Percentiles rank a stretch among this genome's conserved stretches.
Evolutionary conservation across 2,888 invertebrate genomes (phyloP).

Genomic region (Pammene aurita): DNA sequence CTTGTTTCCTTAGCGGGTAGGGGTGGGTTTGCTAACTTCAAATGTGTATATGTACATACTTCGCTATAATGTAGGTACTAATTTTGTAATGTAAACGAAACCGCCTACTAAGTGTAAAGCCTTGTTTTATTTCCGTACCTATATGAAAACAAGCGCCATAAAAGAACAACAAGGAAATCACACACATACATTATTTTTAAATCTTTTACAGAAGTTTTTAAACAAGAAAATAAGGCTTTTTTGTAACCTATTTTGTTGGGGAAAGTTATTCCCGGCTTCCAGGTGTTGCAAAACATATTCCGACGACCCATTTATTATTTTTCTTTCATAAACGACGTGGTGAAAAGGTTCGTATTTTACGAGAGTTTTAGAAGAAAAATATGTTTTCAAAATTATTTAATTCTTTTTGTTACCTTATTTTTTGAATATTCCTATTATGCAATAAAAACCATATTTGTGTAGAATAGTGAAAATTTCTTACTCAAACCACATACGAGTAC

Average conservation of each 20-base stretch:
- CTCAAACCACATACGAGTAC: no score
- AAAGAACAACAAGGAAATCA: background rate
- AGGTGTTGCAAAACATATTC: constrained; percentile 39
- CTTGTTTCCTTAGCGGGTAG: no score
- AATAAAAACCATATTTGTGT: no score
- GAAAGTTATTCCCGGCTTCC: constrained; percentile 36
- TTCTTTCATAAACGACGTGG: constrained; percentile 32
- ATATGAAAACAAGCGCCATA: background rate
- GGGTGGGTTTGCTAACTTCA: no score
- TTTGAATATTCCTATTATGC: no score
- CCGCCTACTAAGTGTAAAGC: background rate
- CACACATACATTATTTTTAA: constrained; percentile 15
- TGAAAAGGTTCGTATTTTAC: constrained; percentile 21
- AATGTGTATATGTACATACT: no score
- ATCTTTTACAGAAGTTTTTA: constrained; percentile 33
- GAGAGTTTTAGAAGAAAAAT: background rate
- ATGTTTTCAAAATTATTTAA: background rate
- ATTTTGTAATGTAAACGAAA: no score
- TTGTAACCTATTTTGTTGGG: constrained; percentile 23
- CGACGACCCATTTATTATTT: constrained; percentile 35
- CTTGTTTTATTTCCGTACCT: no score
- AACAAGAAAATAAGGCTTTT: constrained; percentile 26
- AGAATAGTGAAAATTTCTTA: no score
- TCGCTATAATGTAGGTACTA: no score
- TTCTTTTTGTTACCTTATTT: background rate